These are phyloP conservation scores for Bubo scandiacus DNA, from an alignment of 2,113 vertebrate species.

Conservation along the genomic window DNA sequence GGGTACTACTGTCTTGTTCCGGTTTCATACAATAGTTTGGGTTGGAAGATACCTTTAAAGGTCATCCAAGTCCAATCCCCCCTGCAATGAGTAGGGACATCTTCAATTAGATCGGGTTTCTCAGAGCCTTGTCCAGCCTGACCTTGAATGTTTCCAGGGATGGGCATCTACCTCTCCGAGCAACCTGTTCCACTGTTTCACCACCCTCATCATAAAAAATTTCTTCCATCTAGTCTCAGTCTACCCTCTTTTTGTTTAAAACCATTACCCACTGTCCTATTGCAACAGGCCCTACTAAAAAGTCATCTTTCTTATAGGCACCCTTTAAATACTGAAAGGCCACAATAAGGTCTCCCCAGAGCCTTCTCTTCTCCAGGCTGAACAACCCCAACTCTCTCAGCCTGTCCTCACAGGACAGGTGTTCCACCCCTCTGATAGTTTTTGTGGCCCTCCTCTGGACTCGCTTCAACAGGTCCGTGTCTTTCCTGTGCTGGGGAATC, in stretches of 20 bases:
- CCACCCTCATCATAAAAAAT: background rate
- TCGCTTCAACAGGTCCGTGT: background rate
- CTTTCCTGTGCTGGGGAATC: background rate
- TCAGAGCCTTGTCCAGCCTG: background rate
- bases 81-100: background rate
- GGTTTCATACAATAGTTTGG: background rate
- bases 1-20: background rate
- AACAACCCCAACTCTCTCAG: background rate
- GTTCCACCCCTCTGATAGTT: background rate
- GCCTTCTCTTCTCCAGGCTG: background rate
- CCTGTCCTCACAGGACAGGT: background rate
- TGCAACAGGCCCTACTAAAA: background rate
- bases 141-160: background rate
- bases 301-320: background rate
- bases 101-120: background rate
- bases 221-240: background rate
- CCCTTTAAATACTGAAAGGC: background rate
- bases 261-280: background rate
- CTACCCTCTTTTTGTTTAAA: background rate
- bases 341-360: background rate
- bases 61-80: background rate
- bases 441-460: background rate
- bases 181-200: background rate
- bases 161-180: background rate
- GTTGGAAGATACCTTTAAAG: background rate